Evolutionary conservation across 2,113 vertebrate species (phyloP).

Genomic region (Himantopus leucocephalus): DNA sequence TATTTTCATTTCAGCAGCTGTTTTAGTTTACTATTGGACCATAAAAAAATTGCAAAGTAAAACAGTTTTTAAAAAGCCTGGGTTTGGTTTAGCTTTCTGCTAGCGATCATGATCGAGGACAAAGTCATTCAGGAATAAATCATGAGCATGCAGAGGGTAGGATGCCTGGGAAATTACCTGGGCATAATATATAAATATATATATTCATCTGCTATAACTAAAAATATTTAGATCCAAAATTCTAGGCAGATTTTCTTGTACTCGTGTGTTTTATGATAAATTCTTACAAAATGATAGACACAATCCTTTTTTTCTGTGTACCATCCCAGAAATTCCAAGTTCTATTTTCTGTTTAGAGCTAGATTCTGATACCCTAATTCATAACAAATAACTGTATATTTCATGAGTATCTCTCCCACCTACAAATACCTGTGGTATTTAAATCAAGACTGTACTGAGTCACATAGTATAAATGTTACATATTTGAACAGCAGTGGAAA

Average conservation of each 20-base stretch:
- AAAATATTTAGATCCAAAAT: not conserved
- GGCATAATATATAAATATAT: not conserved
- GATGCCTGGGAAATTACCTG: not conserved
- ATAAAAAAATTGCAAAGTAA: not conserved
- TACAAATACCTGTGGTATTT: not conserved
- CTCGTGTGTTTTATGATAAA: not conserved
- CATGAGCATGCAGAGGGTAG: not conserved
- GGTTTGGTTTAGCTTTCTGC: not conserved
- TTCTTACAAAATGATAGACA: not conserved
- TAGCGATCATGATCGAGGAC: accelerated
- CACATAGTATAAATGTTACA: not conserved
- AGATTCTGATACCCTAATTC: not conserved
- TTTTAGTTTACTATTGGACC: not conserved
- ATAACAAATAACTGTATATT: not conserved
- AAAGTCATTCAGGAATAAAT: not conserved
- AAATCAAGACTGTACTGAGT: not conserved
- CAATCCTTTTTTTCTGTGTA: not conserved
- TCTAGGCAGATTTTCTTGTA: not conserved
- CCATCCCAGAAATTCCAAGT: not conserved
- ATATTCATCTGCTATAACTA: not conserved
- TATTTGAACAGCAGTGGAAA: not conserved
- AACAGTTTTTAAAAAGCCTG: not conserved
- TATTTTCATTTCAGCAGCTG: not conserved
- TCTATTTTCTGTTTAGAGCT: not conserved
- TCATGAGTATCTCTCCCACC: not conserved